Base-by-base conservation (phyloP, 2,888 invertebrate genomes). In the Odontocerum albicorne region DNA sequence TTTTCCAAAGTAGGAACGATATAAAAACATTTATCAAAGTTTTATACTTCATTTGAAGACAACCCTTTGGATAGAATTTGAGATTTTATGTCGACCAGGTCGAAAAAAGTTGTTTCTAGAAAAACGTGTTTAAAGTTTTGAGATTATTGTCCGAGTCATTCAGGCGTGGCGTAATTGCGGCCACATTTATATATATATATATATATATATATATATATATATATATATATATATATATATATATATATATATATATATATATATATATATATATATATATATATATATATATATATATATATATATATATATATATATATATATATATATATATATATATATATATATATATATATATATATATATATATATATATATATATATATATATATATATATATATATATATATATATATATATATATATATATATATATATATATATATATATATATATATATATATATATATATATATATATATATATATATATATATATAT, bases 161-260 rank as follows among this genome's bases (percentile, higher is more conserved):
- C n/a, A n/a, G n/a, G 27, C 10, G 27, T 10, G 10, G 10, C 10
- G 27, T 7, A 27, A 27, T 7, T 10, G 10, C 10, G 27, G 27
- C 16, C 40, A 40, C 16, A 40, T 40, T 15, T 40, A 40, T 40
- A 40, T 40, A 40, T 40, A 17, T 40, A 40, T 40, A 40, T 40
- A 19, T 40, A 40, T 40, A 40, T 40, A 17, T 40, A 40, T 40
- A 40, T 40, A 17, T 19, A 40, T 40, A 40, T 19, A 17, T 40
- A 40, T 40, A 17, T 40, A 17, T 40, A 40, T 40, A 17, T 40
- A 17, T 40, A 19, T 17, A 40, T 40, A 17, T 40, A 40, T 40
- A 15, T 40, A 17, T 40, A 40, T 40, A 40, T 40, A 17, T 40
- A 19, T 40, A 40, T 40, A 17, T 40, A 40, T 40, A 19, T 40